A percentile compares a stretch with the other conserved stretches of the same genome.
Evolutionary conservation across 1,140 invertebrate species (phyloP).

Genomic region (Drosophila sp.): DNA sequence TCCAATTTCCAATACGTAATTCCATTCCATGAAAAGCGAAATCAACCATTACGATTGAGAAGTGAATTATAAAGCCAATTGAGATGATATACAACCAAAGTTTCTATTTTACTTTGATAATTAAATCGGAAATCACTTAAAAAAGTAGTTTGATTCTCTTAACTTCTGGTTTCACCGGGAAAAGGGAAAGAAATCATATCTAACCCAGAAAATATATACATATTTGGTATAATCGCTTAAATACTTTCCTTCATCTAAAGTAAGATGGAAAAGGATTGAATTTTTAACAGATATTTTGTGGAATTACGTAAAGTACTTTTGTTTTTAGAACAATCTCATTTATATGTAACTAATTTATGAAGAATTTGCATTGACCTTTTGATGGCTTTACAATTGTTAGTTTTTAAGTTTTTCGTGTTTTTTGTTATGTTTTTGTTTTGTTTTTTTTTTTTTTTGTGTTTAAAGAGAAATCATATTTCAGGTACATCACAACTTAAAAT

Average conservation of each 20-base stretch:
- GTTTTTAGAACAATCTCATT: not conserved
- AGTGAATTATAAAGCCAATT: too few relatives aligned
- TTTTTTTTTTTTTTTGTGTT: slow-evolving; percentile 55
- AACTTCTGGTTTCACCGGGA: too few relatives aligned
- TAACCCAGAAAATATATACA: too few relatives aligned
- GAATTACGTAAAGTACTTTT: not conserved
- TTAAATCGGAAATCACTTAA: too few relatives aligned
- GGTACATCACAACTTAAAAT: slow-evolving; percentile 83
- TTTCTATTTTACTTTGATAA: too few relatives aligned
- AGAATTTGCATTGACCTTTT: slow-evolving; percentile 30
- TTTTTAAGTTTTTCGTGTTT: slow-evolving; percentile 30
- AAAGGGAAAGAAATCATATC: too few relatives aligned
- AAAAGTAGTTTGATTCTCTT: too few relatives aligned
- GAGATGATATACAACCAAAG: too few relatives aligned
- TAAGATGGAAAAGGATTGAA: too few relatives aligned
- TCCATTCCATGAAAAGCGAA: not conserved
- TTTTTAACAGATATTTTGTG: not conserved
- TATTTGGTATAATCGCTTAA: too few relatives aligned
- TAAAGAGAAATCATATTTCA: slow-evolving; percentile 83
- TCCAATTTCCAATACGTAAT: not conserved
- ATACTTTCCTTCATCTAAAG: too few relatives aligned
- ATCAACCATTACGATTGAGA: too few relatives aligned
- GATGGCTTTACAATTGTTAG: slow-evolving; percentile 2
- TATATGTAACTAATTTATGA: slow-evolving; percentile 48
- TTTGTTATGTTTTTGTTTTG: slow-evolving; percentile 36